These are phyloP conservation scores for Netelia melanura DNA, from an alignment of 2,888 invertebrate species.

Conservation along the genomic window DNA sequence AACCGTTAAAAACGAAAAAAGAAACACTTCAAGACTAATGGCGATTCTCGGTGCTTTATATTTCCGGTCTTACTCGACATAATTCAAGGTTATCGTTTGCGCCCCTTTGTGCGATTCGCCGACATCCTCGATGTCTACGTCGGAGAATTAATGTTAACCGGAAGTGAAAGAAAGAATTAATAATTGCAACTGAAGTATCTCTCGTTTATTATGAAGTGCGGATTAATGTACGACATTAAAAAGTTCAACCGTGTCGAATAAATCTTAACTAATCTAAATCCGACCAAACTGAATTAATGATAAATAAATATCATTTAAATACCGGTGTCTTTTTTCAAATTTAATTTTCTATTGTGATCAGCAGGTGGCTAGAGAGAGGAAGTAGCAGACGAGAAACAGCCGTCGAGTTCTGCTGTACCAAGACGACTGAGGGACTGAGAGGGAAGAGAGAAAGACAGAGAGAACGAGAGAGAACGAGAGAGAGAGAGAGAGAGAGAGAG, in stretches of 20 bases:
- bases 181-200: conserved; percentile 6
- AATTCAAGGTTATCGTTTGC: conserved; percentile 11
- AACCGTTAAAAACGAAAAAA: conserved; percentile 40
- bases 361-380: conserved; percentile 30
- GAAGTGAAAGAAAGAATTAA: conserved; percentile 26
- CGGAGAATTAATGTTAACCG: conserved; percentile 29
- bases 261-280: not conserved
- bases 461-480: conserved; percentile 32
- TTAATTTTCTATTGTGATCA: conserved; percentile 26
- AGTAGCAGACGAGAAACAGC: conserved; percentile 24
- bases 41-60: not conserved
- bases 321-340: not conserved
- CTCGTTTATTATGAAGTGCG: not conserved
- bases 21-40: conserved; percentile 22
- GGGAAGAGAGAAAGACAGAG: conserved; percentile 27
- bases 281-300: no score
- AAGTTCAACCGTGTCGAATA: not conserved
- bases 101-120: not conserved
- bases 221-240: not conserved
- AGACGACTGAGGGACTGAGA: conserved; percentile 30
- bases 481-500: not conserved
- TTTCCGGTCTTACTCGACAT: conserved; percentile 41
- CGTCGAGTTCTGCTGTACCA: conserved; percentile 23
- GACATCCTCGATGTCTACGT: not conserved
- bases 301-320: no score